Evolutionary conservation across 1,140 invertebrate species (phyloP).

Genomic region (Coptotermes formosanus): DNA sequence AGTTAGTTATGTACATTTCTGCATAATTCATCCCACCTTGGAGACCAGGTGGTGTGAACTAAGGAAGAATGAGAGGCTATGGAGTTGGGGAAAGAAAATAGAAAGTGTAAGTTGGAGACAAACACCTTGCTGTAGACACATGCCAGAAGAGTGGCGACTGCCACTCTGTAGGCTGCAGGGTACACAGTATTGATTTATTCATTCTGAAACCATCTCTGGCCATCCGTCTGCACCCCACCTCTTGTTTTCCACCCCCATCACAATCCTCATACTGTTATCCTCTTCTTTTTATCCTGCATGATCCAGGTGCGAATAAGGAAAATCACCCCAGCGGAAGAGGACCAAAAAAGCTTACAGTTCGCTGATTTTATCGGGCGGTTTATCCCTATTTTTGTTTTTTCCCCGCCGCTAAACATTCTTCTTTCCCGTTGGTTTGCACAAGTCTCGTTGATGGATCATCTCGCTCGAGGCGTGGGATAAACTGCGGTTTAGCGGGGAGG

Average conservation of each 20-base stretch:
- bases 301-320: constrained; percentile 13
- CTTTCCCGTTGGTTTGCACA: not conserved
- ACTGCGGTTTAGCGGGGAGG: not conserved
- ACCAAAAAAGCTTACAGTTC: not conserved
- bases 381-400: not conserved
- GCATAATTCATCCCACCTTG: not conserved
- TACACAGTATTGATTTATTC: constrained; percentile 11
- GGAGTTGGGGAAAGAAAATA: no score
- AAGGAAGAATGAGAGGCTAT: not conserved
- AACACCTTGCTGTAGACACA: not conserved
- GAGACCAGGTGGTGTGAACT: not conserved
- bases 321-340: not conserved
- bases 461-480: not conserved
- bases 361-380: not conserved
- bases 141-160: not conserved
- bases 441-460: constrained; percentile 2
- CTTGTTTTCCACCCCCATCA: constrained; percentile 1
- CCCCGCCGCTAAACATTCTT: not conserved
- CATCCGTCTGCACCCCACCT: not conserved
- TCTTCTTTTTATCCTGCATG: not conserved
- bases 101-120: not conserved
- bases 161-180: not conserved
- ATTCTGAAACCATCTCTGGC: constrained; percentile 9
- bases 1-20: not conserved
- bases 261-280: not conserved